Evolutionary conservation across 2,888 invertebrate genomes (phyloP).

Genomic region (Labia minor): DNA sequence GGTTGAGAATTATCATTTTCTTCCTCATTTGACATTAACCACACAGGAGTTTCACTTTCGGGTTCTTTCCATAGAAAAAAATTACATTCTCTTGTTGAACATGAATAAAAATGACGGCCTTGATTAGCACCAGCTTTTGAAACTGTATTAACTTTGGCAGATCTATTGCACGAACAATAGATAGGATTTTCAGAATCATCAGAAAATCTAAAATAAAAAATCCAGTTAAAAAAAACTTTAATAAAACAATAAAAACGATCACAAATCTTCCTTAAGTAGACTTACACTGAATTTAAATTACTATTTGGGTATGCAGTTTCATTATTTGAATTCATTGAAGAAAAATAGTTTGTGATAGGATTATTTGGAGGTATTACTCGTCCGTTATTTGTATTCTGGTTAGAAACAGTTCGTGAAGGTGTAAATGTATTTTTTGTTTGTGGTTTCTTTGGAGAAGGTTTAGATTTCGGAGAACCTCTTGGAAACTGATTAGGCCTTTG

Average conservation of each 20-base stretch:
- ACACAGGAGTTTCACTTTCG: neutral
- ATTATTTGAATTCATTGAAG: no score
- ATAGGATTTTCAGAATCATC: constrained; percentile 35
- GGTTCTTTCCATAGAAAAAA: neutral
- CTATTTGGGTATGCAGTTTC: no score
- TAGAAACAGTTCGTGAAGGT: no score
- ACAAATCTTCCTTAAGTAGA: no score
- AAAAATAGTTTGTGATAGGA: no score
- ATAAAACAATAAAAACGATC: neutral
- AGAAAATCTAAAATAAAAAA: constrained; percentile 25
- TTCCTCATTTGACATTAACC: neutral
- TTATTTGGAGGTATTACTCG: no score
- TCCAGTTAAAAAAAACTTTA: neutral
- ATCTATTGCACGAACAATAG: constrained; percentile 53
- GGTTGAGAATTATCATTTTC: neutral
- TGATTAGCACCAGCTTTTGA: constrained; percentile 64
- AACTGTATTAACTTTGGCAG: constrained; percentile 57
- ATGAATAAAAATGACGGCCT: constrained; percentile 39
- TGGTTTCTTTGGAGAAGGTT: no score
- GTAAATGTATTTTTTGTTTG: no score
- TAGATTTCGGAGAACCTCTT: no score
- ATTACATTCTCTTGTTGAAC: neutral
- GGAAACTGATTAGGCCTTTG: no score
- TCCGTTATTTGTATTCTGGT: no score
- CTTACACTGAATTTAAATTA: no score